These are phyloP conservation scores for Oreohelix idahoensis DNA, from an alignment of 1,140 invertebrate genomes.

Conservation along the genomic window DNA sequence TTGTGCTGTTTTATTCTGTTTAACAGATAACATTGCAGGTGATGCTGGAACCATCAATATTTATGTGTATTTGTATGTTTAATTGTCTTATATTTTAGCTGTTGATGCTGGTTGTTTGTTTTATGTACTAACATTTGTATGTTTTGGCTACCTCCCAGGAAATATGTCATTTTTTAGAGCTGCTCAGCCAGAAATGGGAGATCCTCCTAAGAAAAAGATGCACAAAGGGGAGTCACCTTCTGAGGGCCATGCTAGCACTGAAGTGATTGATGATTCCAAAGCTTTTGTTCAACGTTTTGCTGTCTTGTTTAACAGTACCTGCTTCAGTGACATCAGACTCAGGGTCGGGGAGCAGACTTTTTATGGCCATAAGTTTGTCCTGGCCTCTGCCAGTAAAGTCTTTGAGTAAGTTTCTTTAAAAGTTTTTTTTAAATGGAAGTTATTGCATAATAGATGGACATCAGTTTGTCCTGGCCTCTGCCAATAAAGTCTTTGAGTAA, in stretches of 20 bases:
- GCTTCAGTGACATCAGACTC: constrained; percentile 60
- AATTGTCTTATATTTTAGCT: no score
- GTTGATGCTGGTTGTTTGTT: not conserved
- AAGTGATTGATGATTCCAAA: constrained; percentile 53
- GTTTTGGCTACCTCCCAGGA: constrained; percentile 13
- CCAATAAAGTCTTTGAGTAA: no score
- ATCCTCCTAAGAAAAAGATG: constrained; percentile 39
- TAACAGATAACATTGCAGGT: not conserved
- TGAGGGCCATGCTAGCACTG: constrained; percentile 3
- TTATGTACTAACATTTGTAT: not conserved
- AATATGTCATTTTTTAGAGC: constrained; percentile 35
- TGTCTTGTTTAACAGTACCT: constrained; percentile 53
- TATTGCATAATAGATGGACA: no score
- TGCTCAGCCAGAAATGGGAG: constrained; percentile 15
- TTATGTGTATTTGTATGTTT: not conserved
- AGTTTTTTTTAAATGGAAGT: no score
- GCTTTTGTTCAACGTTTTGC: constrained; percentile 52
- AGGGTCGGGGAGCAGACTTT: constrained; percentile 53
- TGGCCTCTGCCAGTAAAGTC: constrained; percentile 65
- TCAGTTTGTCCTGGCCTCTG: no score
- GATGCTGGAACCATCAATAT: not conserved
- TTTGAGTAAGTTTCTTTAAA: constrained; percentile 71
- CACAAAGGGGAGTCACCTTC: constrained; percentile 37
- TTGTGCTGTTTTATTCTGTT: not conserved
- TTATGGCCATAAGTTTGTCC: constrained; percentile 62